A percentile compares a stretch with the other conserved stretches of the same genome.
phyloP scores from a whole-genome alignment of 2,797 vertebrate species.

The Pangasius larnaudii region DNA sequence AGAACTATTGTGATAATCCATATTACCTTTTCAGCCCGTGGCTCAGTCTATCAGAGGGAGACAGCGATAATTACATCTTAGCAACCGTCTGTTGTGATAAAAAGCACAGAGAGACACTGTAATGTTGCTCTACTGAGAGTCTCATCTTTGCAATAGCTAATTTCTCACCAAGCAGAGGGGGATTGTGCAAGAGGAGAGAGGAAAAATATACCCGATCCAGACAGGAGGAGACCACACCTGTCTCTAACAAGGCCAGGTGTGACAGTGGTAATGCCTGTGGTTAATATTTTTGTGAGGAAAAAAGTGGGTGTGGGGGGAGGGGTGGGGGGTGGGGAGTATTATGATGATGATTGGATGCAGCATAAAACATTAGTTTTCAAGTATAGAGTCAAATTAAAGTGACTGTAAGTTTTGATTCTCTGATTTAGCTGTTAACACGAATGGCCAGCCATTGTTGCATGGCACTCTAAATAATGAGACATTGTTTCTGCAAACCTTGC shows the following conservation, averaged over 20 bases:
- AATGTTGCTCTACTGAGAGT: slow-evolving; percentile 67
- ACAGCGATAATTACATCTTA: slow-evolving; percentile 82
- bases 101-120: slow-evolving; percentile 63
- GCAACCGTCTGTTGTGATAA: slow-evolving; percentile 76
- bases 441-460: slow-evolving; percentile 34
- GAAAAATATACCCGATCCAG: slow-evolving; percentile 77
- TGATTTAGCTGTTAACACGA: slow-evolving; percentile 46
- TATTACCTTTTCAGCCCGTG: slow-evolving; percentile 77
- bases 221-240: slow-evolving; percentile 56
- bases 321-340: not conserved
- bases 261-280: slow-evolving; percentile 36
- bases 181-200: slow-evolving; percentile 76
- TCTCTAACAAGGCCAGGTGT: slow-evolving; percentile 46
- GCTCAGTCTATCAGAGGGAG: slow-evolving; percentile 76
- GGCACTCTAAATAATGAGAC: slow-evolving; percentile 55
- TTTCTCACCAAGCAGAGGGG: slow-evolving; percentile 61
- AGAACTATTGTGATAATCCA: slow-evolving; percentile 79
- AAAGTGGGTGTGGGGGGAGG: not conserved
- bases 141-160: slow-evolving; percentile 40
- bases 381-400: slow-evolving; percentile 31
- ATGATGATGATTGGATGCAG: slow-evolving; percentile 15
- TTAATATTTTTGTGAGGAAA: slow-evolving; percentile 37
- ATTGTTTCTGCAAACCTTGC: slow-evolving; percentile 38
- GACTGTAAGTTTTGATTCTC: slow-evolving; percentile 23
- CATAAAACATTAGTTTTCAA: slow-evolving; percentile 22